Evolutionary conservation across 2,888 invertebrate genomes (phyloP).

Genomic region (Pseudococcus longispinus): DNA sequence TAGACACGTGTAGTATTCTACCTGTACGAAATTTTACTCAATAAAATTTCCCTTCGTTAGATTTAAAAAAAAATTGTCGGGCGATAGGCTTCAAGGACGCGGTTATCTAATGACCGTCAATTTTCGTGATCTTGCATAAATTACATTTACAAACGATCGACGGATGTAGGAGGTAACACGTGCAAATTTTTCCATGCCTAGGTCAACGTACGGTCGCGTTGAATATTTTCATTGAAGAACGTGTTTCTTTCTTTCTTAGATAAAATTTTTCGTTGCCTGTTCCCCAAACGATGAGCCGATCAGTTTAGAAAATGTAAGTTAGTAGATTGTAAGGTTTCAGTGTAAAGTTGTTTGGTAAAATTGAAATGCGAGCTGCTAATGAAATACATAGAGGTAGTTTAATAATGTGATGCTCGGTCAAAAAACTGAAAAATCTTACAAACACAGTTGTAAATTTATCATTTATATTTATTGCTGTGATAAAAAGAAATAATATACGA

Average conservation of each 20-base stretch:
- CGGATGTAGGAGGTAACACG: slow-evolving; percentile 1
- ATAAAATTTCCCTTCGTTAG: background rate
- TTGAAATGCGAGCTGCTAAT: background rate
- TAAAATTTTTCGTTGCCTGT: slow-evolving; percentile 3
- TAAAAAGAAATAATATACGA: background rate
- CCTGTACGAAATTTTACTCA: background rate
- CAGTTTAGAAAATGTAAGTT: background rate
- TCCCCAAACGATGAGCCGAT: background rate
- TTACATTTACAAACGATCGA: background rate
- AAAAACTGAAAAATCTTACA: background rate
- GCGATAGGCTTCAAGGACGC: background rate
- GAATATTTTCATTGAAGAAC: background rate
- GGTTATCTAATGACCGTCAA: slow-evolving; percentile 19
- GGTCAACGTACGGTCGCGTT: background rate
- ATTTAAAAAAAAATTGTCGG: background rate
- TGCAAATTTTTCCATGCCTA: slow-evolving; percentile 1
- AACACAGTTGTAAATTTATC: slow-evolving; percentile 23
- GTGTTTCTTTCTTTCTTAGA: background rate
- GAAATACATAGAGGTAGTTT: background rate
- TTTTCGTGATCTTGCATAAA: slow-evolving; percentile 31
- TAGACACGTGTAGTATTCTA: background rate
- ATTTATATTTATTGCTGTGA: slow-evolving; percentile 32
- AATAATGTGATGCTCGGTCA: slow-evolving; percentile 25
- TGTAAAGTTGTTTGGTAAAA: background rate
- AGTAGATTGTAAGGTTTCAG: background rate